Base-by-base conservation (phyloP, 2,888 invertebrate genomes). In the Microctonus aethiopoides region DNA sequence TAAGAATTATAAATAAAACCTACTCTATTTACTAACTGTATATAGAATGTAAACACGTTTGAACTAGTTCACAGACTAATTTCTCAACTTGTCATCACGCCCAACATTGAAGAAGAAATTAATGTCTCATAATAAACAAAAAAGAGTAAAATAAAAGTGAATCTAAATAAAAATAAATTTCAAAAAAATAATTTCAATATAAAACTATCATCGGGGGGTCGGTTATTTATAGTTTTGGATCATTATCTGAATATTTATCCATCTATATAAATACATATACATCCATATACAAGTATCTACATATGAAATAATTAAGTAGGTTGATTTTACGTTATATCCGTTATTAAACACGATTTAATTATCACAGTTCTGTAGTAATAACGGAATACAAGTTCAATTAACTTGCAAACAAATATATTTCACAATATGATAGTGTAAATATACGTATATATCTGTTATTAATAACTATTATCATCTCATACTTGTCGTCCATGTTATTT, bases 11-110 rank as follows among this genome's bases (percentile, higher is more conserved):
- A 20, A 46, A 46, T 46, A 46, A 16, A 46, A 6, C 46, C 46
- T 20, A 46, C 46, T 46, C 16, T n/a, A 46, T n/a, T 46, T 20
- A 36, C 5, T 10, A 36, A 4, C 16, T 16, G 9, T 46, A n/a
- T n/a, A 0, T 46, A n/a, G 20, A 46, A 20, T 46, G 46, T 46
- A 16, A 46, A 62, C 10, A 32, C 52, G 41, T 54, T 59, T 46
- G 64, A 24, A 59, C 59, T 69, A 69, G 51, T 69, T 69, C 68
- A 36, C 68, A 69, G 24, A 24, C n/a, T 29, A 20, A 32, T 13
- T 20, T 46, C 46, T 46, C 46, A 46, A n/a, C 16, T 46, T 20
- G 46, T 46, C 46, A 4, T 16, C 46, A 46, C 16, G 9, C 7
- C 7, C 16, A 20, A 16, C 1, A 46, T n/a, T 46, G 7, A 46